A percentile compares a stretch with the other conserved stretches of the same genome.
Conservation (phyloP, 2,888 invertebrate genomes). For the Netelia fuscicornis region DNA sequence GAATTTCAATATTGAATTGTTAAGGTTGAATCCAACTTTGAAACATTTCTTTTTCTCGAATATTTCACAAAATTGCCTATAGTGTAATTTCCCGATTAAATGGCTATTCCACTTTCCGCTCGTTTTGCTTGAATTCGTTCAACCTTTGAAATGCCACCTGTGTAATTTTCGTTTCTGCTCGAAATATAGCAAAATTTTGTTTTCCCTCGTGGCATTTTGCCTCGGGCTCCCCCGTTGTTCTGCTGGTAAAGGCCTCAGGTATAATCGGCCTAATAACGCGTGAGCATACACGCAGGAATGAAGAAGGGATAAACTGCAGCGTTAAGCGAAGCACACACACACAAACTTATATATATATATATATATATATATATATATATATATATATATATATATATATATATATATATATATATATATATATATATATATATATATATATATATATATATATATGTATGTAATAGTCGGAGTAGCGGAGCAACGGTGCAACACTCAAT, state of each 20-base stretch:
- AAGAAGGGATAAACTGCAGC: slow-evolving; percentile 49
- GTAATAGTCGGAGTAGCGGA: slow-evolving; percentile 28
- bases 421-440: background rate
- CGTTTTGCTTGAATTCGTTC: no score
- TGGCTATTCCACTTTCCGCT: no score
- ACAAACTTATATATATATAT: slow-evolving; percentile 5
- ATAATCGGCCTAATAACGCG: slow-evolving; percentile 39
- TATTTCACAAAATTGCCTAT: background rate
- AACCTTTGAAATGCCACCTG: no score
- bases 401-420: background rate
- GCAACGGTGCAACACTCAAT: slow-evolving; percentile 52
- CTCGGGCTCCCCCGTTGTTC: background rate
- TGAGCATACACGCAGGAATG: slow-evolving; percentile 27
- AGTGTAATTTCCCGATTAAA: no score
- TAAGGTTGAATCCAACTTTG: background rate
- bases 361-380: background rate
- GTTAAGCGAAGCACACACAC: slow-evolving; percentile 10
- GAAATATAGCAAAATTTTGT: background rate
- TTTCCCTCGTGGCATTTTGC: background rate
- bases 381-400: slow-evolving; percentile 4
- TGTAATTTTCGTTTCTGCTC: background rate
- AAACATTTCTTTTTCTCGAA: background rate
- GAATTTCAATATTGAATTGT: background rate
- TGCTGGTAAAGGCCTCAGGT: slow-evolving; percentile 9
- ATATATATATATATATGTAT: background rate